Evolutionary conservation across 2,888 invertebrate genomes (phyloP), one percentile per base, ranked within the genome.

Genomic region (Hecatera dysodea): DNA sequence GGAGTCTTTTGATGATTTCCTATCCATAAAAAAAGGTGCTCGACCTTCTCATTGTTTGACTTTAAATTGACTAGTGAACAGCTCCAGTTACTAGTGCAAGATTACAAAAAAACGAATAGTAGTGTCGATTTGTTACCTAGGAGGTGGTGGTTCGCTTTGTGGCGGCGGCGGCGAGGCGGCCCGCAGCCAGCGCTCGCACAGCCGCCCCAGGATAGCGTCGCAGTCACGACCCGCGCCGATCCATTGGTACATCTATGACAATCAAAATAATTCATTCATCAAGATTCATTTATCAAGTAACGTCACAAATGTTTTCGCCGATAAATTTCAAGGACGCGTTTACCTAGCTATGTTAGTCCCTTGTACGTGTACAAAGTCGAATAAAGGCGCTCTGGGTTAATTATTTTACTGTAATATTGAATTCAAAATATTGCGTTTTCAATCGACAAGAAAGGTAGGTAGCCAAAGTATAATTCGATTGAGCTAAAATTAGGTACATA

Each of bases 191-290:
- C 97, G 97, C 75, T 97, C 97, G 88, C 98, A 98, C 66, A 99
- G 93, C 6, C 97, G 96, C 8, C 97, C 95, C 19, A 99, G 94
- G 52, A 98, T 97, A 6, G 97, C 96, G 91, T 99, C 99, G 4
- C 98, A 98, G 91, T 99, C 99, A 8, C 99, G 96, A 0, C 99
- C 99, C 9, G 98, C 98, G 2, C 99, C 99, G 75, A 99, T 99
- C 99, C 99, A 99, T 88, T 98, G 98, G 92, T 98, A 98, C 87
- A 97, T 96, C 89, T 97, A 89, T 6, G 57, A 27, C 68, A 61
- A 52, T 22, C 44, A 50, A 9, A 59, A 63, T 15, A 50, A 50
- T 46, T 17, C 12, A 33, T n/a, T n/a, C n/a, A n/a, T n/a, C n/a
- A n/a, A n/a, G n/a, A n/a, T n/a, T n/a, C n/a, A n/a, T n/a, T n/a